phyloP scores from a whole-genome alignment of 2,113 vertebrate species.

The Lasiurus borealis region DNA sequence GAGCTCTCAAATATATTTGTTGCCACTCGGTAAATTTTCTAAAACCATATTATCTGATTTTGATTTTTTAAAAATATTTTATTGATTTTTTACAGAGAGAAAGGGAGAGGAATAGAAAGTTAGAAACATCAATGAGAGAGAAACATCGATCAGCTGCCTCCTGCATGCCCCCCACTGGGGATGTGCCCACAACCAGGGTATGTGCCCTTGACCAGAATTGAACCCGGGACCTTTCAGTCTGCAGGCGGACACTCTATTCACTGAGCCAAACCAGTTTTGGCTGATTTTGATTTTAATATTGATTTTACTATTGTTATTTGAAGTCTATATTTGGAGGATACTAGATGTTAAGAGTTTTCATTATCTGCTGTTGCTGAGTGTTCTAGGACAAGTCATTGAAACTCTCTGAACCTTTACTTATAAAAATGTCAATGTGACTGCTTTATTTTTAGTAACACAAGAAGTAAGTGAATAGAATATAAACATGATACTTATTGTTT shows the following conservation, averaged over 20 bases:
- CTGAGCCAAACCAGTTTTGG: too few relatives aligned
- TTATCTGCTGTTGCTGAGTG: neutral
- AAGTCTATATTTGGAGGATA: neutral
- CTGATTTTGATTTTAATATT: neutral
- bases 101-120: too few relatives aligned
- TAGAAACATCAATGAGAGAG: too few relatives aligned
- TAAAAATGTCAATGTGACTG: neutral
- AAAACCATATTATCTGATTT: neutral
- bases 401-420: neutral
- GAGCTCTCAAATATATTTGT: neutral
- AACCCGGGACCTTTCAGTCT: too few relatives aligned
- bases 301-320: neutral
- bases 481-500: neutral
- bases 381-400: neutral
- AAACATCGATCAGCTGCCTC: too few relatives aligned
- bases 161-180: too few relatives aligned
- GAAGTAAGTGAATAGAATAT: conserved; percentile 35
- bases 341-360: neutral
- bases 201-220: too few relatives aligned
- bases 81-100: too few relatives aligned
- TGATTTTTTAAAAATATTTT: too few relatives aligned
- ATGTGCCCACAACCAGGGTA: too few relatives aligned
- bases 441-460: neutral
- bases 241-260: too few relatives aligned
- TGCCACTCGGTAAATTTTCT: neutral